Percentiles rank a stretch among this genome's conserved stretches.
Evolutionary conservation across 1,140 invertebrate genomes (phyloP).

Genomic region (Apis florea): DNA sequence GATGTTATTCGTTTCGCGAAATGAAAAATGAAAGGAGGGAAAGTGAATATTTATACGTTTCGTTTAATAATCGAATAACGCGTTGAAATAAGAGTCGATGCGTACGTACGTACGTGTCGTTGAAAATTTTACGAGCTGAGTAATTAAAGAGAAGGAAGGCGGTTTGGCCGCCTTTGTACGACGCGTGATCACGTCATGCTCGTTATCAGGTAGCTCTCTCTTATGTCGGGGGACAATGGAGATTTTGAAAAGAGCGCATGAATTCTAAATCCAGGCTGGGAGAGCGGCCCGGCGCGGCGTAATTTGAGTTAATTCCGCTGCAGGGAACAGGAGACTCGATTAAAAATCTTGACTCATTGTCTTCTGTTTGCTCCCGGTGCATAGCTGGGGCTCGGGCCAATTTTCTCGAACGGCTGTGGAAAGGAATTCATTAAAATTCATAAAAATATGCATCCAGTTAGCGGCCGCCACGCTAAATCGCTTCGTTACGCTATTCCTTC

Average conservation of each 20-base stretch:
- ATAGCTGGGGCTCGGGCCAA: constrained; percentile 69
- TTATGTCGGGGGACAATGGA: constrained; percentile 70
- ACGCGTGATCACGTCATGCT: constrained; percentile 47
- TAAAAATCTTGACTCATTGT: constrained; percentile 78
- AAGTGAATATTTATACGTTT: no score
- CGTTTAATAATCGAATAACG: no score
- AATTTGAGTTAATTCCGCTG: constrained; percentile 79
- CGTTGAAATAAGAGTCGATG: no score
- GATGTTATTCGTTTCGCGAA: not conserved
- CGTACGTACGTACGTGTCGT: not conserved
- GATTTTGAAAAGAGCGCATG: constrained; percentile 76
- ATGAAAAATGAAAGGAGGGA: not conserved
- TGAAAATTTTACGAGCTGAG: constrained; percentile 6
- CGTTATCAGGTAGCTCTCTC: constrained; percentile 55
- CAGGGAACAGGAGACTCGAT: constrained; percentile 75
- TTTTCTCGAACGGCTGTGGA: constrained; percentile 61
- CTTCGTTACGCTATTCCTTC: constrained; percentile 10
- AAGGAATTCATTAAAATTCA: constrained; percentile 71
- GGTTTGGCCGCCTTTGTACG: constrained; percentile 35
- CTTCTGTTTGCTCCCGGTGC: constrained; percentile 76
- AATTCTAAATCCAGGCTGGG: constrained; percentile 73
- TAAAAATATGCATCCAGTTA: constrained; percentile 60
- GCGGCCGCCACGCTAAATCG: constrained; percentile 10
- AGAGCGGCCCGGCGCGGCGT: constrained; percentile 70
- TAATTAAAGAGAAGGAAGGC: constrained; percentile 39